These are phyloP conservation scores for Saimiri boliviensis DNA, from an alignment of 2,113 vertebrate species.

Conservation along the genomic window DNA sequence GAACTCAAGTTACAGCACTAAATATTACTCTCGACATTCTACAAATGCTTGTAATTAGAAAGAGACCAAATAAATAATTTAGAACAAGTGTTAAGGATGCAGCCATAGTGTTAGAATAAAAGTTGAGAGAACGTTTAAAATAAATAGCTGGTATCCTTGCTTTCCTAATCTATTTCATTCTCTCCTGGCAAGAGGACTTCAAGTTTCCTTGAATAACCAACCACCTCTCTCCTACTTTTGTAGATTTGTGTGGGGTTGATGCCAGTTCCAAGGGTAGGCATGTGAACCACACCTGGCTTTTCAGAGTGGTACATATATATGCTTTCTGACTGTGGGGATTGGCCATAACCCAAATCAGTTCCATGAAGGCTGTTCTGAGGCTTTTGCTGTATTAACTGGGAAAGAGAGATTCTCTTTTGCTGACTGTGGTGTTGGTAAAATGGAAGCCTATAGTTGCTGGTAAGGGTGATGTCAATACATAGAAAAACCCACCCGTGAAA, in stretches of 20 bases:
- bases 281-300: not conserved
- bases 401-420: not conserved
- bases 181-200: not conserved
- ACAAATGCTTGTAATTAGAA: not conserved
- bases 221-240: too few species aligned
- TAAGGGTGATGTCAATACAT: not conserved
- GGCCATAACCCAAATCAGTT: not conserved
- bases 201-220: not conserved
- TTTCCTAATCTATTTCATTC: not conserved
- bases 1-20: not conserved
- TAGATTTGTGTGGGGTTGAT: not conserved
- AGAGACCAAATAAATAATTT: not conserved
- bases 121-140: not conserved
- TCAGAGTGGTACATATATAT: not conserved
- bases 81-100: not conserved
- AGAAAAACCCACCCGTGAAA: not conserved
- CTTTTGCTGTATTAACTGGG: not conserved
- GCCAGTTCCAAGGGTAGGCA: accelerated
- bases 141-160: not conserved
- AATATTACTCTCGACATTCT: not conserved
- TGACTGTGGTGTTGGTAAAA: not conserved
- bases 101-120: not conserved
- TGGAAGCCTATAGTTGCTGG: not conserved
- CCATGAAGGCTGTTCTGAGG: not conserved
- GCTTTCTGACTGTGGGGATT: not conserved